phyloP scores from a whole-genome alignment of 2,113 vertebrate genomes.

The Oryzias woworae region DNA sequence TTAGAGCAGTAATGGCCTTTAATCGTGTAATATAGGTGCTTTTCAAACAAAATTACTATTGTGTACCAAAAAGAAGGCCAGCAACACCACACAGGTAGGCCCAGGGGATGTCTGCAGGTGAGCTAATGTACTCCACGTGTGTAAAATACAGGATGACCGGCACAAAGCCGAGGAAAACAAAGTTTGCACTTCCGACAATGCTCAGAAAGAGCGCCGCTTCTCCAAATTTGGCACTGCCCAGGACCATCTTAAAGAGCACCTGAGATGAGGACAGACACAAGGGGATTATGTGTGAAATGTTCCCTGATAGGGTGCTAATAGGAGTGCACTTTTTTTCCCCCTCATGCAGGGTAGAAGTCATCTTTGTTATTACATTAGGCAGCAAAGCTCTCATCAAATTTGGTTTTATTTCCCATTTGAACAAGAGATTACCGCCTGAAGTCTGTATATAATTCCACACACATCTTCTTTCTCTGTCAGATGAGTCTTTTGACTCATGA shows the following conservation, averaged over 20 bases:
- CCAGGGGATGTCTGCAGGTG: conserved; percentile 86
- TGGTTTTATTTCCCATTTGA: conserved; percentile 26
- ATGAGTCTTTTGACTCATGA: conserved; percentile 31
- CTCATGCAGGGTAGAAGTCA: conserved; percentile 33
- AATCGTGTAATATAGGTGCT: no score
- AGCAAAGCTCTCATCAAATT: conserved; percentile 41
- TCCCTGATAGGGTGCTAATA: conserved; percentile 25
- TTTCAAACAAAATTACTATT: no score
- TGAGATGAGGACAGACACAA: conserved; percentile 53
- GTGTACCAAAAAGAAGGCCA: conserved; percentile 88
- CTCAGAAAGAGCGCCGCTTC: conserved; percentile 95
- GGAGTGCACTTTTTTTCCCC: conserved; percentile 12
- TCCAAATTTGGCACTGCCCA: conserved; percentile 95
- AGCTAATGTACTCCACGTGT: conserved; percentile 89
- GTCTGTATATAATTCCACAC: conserved; percentile 2
- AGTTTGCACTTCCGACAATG: conserved; percentile 88
- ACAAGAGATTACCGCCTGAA: conserved; percentile 27
- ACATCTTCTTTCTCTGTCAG: conserved; percentile 22
- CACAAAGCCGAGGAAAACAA: conserved; percentile 89
- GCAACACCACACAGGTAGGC: conserved; percentile 91
- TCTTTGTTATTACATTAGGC: conserved; percentile 56
- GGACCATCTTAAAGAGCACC: conserved; percentile 96
- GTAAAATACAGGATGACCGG: conserved; percentile 94
- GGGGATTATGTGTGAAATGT: conserved; percentile 10
- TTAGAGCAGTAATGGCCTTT: conserved; percentile 4